These are phyloP conservation scores for Spatulosminthurus flaviceps DNA, from an alignment of 2,888 invertebrate genomes.

Conservation along the genomic window DNA sequence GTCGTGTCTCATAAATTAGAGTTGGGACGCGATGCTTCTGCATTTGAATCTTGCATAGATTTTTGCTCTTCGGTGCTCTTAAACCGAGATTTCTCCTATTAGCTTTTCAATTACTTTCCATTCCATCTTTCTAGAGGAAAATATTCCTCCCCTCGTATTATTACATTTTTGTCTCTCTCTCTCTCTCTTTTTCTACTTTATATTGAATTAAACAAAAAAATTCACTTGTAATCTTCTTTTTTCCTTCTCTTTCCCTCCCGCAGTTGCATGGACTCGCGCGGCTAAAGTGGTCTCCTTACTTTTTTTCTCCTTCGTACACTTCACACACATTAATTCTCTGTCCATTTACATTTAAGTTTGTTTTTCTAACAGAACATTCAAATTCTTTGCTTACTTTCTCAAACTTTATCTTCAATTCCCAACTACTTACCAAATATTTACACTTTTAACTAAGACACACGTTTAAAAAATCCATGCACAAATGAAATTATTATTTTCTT, in stretches of 20 bases:
- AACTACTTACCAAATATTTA: too few relatives aligned
- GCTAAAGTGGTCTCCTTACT: too few relatives aligned
- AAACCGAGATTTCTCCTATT: conserved; percentile 33
- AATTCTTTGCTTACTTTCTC: too few relatives aligned
- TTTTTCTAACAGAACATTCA: too few relatives aligned
- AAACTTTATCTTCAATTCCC: too few relatives aligned
- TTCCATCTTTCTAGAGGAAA: neutral
- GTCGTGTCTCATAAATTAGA: conserved; percentile 40
- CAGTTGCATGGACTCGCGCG: neutral
- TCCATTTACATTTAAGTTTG: too few relatives aligned
- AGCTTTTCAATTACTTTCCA: conserved; percentile 21
- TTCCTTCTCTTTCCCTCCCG: neutral
- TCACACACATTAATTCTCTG: too few relatives aligned
- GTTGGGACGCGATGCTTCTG: conserved; percentile 13
- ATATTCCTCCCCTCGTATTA: neutral
- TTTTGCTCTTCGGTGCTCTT: conserved; percentile 24
- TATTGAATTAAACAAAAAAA: conserved; percentile 13
- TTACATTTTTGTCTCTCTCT: neutral
- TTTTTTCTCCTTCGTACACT: too few relatives aligned
- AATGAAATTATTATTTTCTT: too few relatives aligned
- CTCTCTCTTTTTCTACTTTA: neutral
- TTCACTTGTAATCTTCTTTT: neutral
- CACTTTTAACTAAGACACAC: too few relatives aligned
- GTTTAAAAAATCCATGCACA: too few relatives aligned
- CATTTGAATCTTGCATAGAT: conserved; percentile 28